phyloP scores from a whole-genome alignment of 2,797 vertebrate species.

The Ceryle rudis region DNA sequence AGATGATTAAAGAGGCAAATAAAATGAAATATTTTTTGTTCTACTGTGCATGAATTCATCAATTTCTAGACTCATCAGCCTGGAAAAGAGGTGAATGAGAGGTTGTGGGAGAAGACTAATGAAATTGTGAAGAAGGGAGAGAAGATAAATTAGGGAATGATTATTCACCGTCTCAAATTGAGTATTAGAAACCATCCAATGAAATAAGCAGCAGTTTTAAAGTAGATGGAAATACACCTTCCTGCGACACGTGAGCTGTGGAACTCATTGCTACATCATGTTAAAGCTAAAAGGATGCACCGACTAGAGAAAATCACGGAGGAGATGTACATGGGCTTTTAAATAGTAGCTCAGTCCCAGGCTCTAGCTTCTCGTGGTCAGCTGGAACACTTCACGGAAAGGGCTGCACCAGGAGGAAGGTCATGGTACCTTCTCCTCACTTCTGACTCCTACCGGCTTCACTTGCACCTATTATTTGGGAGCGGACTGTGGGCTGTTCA shows the following conservation, averaged over 20 bases:
- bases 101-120: background rate
- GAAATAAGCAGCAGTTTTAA: background rate
- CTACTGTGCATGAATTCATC: constrained; percentile 12
- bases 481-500: background rate
- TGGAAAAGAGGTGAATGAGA: constrained; percentile 36
- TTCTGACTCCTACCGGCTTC: background rate
- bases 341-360: background rate
- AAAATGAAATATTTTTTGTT: background rate
- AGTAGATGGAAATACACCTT: constrained; percentile 1
- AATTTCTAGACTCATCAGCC: background rate
- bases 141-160: constrained; percentile 1
- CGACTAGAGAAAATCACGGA: background rate
- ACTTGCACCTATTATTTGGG: background rate
- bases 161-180: background rate
- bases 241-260: background rate
- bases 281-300: background rate
- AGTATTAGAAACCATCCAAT: background rate
- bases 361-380: background rate
- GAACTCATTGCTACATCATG: background rate
- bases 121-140: background rate
- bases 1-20: constrained; percentile 12
- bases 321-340: background rate
- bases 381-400: background rate
- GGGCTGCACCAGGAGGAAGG: background rate
- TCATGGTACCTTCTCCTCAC: background rate